A percentile compares a stretch with the other conserved stretches of the same genome.
These are phyloP conservation scores for Barnardius zonarius DNA, from an alignment of 2,113 vertebrate genomes.

Conservation along the genomic window DNA sequence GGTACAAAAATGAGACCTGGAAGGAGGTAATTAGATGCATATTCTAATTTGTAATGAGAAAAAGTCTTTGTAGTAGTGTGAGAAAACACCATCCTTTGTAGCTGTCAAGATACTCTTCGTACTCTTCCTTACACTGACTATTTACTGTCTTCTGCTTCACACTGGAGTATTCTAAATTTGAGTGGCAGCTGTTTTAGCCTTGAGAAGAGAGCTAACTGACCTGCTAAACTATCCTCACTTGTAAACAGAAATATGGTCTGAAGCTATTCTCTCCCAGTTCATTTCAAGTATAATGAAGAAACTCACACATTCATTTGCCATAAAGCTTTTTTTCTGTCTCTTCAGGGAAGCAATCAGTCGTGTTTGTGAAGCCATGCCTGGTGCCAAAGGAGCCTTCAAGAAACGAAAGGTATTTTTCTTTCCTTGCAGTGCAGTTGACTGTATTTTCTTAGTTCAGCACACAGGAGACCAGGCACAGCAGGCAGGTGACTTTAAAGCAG, in stretches of 20 bases:
- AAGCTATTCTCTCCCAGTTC: background rate
- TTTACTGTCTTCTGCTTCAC: background rate
- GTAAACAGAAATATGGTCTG: background rate
- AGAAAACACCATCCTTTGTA: background rate
- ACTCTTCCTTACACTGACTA: background rate
- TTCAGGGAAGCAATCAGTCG: constrained; percentile 95
- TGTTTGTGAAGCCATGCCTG: constrained; percentile 92
- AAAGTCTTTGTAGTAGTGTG: background rate
- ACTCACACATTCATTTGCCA: background rate
- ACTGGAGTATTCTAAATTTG: background rate
- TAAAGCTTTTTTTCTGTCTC: constrained; percentile 49
- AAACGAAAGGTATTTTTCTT: constrained; percentile 89
- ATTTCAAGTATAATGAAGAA: background rate
- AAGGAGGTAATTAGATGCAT: background rate
- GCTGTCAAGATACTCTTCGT: background rate
- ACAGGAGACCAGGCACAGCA: background rate
- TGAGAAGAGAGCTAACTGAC: background rate
- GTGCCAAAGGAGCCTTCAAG: constrained; percentile 91
- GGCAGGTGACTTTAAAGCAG: background rate
- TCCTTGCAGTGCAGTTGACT: background rate
- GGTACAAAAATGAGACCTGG: background rate
- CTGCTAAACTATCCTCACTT: background rate
- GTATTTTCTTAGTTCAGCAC: background rate
- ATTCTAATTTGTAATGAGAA: background rate
- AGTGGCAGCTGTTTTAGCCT: background rate